These are phyloP conservation scores for Tachina grossa DNA, from an alignment of 2,888 invertebrate species.

Conservation along the genomic window DNA sequence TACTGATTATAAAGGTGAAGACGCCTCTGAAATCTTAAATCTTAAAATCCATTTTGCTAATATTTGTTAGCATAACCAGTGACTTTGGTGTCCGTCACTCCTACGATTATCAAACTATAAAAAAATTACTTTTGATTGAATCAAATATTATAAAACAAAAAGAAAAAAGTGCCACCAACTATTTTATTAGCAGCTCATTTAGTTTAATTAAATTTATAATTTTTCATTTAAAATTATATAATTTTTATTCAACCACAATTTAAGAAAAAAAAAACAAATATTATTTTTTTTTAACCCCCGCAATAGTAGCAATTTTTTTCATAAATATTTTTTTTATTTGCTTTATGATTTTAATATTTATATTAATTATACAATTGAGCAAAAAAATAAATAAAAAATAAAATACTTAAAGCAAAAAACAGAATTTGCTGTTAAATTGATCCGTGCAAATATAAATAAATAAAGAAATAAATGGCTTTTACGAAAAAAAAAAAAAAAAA, in stretches of 20 bases:
- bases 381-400: not conserved
- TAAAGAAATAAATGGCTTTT: not conserved
- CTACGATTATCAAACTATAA: too few relatives aligned
- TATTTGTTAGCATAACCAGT: too few relatives aligned
- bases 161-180: not conserved
- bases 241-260: not conserved
- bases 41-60: too few relatives aligned
- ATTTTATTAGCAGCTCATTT: not conserved
- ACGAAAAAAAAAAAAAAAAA: slow-evolving; percentile 11
- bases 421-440: slow-evolving; percentile 38
- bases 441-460: slow-evolving; percentile 31
- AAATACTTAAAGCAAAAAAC: not conserved
- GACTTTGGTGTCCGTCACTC: too few relatives aligned
- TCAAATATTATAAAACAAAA: not conserved
- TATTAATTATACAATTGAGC: slow-evolving; percentile 13
- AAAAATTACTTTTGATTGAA: too few relatives aligned
- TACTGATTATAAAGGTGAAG: too few relatives aligned
- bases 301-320: not conserved
- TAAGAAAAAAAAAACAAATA: not conserved
- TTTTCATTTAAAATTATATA: not conserved
- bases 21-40: too few relatives aligned
- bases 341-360: slow-evolving; percentile 37
- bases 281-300: not conserved
- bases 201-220: not conserved
- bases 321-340: slow-evolving; percentile 19